These are phyloP conservation scores for Asbolus verrucosus DNA, from an alignment of 1,140 invertebrate species.

Conservation along the genomic window DNA sequence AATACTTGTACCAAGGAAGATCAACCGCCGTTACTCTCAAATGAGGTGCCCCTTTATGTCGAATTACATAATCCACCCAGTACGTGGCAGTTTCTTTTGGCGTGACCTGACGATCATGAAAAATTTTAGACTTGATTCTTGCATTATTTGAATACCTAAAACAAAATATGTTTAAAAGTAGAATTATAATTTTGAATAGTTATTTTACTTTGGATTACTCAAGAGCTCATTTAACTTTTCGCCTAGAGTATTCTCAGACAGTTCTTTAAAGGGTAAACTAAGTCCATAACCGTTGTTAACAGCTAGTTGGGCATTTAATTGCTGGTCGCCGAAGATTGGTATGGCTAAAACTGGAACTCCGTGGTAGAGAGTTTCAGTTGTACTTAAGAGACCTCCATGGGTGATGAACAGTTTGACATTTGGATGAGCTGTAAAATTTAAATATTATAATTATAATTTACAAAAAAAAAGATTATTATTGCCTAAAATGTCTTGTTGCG, in stretches of 20 bases:
- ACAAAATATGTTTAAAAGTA: not conserved
- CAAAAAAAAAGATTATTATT: conserved; percentile 62
- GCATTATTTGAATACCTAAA: not conserved
- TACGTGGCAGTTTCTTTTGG: conserved; percentile 59
- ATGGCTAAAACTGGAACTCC: conserved; percentile 69
- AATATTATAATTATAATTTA: not conserved
- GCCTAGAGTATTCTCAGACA: too few relatives aligned
- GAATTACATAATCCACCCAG: conserved; percentile 61
- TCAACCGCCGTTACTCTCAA: conserved; percentile 65
- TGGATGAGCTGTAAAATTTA: conserved; percentile 63
- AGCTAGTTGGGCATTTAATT: conserved; percentile 64
- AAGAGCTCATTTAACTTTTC: conserved; percentile 49
- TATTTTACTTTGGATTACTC: conserved; percentile 45
- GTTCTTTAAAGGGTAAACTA: conserved; percentile 54
- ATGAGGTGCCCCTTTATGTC: conserved; percentile 57
- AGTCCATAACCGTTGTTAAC: conserved; percentile 61
- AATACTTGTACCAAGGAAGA: conserved; percentile 65
- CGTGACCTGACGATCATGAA: conserved; percentile 57
- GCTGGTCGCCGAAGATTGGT: conserved; percentile 70
- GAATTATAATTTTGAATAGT: not conserved
- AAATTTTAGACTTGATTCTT: conserved; percentile 22
- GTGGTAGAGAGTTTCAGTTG: conserved; percentile 67
- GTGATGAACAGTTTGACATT: conserved; percentile 68
- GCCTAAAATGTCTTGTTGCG: conserved; percentile 62
- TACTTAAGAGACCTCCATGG: conserved; percentile 70